Conservation (phyloP, 1,140 invertebrate species). For the Drosophila ambigua region DNA sequence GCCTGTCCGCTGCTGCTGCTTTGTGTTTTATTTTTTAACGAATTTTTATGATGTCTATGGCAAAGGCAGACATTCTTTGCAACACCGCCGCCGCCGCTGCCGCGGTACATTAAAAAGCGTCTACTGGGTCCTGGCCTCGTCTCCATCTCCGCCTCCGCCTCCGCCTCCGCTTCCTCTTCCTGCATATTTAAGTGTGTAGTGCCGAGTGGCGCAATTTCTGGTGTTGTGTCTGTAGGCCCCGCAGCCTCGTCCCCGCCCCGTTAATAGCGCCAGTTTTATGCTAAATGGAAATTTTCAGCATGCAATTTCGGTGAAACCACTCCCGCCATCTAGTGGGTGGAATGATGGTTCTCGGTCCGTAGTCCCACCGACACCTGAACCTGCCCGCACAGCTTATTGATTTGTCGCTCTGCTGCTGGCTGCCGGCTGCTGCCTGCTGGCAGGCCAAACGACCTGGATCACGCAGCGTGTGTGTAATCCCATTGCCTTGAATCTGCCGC, state of each 20-base stretch:
- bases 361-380: conserved; percentile 27
- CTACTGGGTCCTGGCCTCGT: conserved; percentile 55
- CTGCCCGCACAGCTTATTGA: conserved; percentile 61
- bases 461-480: conserved; percentile 67
- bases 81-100: conserved; percentile 40
- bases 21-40: conserved; percentile 79
- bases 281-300: conserved; percentile 79
- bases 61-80: conserved; percentile 75
- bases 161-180: conserved; percentile 4
- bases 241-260: not conserved
- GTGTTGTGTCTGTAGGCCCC: conserved; percentile 44
- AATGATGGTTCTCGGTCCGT: too few relatives aligned
- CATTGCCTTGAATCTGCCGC: conserved; percentile 61
- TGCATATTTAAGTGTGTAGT: conserved; percentile 78
- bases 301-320: conserved; percentile 40
- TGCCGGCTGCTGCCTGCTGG: conserved; percentile 5
- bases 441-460: not conserved
- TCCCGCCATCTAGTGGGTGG: too few relatives aligned
- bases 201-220: conserved; percentile 75
- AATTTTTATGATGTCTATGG: conserved; percentile 81
- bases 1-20: conserved; percentile 17
- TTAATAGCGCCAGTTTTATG: conserved; percentile 75
- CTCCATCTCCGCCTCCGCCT: not conserved
- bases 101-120: conserved; percentile 78
- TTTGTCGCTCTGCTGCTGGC: conserved; percentile 56